Evolutionary conservation across 2,113 vertebrate species (phyloP).

Genomic region (Tragelaphus buxtoni): DNA sequence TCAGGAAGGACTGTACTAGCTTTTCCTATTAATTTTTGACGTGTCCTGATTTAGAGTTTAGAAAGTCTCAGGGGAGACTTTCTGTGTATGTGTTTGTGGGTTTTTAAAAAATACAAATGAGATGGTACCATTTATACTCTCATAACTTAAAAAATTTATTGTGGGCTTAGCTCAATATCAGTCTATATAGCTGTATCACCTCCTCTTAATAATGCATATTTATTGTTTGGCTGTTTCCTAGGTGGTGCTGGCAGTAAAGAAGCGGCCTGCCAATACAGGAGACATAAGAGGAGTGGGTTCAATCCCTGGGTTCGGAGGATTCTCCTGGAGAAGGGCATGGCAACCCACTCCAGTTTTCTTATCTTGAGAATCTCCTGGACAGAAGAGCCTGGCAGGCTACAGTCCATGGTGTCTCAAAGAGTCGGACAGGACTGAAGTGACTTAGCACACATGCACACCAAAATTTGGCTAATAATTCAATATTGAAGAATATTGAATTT

Average conservation of each 20-base stretch:
- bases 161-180: not conserved
- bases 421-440: not conserved
- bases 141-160: not conserved
- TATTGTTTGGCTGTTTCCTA: not conserved
- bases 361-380: not conserved
- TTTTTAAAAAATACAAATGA: not conserved
- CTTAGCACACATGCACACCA: not conserved
- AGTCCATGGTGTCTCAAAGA: not conserved
- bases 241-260: not conserved
- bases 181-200: not conserved
- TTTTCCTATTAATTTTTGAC: not conserved
- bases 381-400: not conserved
- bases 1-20: not conserved
- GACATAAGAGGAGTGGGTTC: not conserved
- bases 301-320: not conserved
- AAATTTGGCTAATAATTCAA: not conserved
- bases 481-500: too few species aligned
- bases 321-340: not conserved
- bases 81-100: not conserved
- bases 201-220: not conserved
- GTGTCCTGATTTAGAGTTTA: not conserved
- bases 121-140: not conserved
- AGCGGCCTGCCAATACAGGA: not conserved
- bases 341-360: not conserved
- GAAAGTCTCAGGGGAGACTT: not conserved